Evolutionary conservation across 2,113 vertebrate genomes (phyloP), one percentile per base, ranked within the genome.

Genomic region (Psettodes erumei): DNA sequence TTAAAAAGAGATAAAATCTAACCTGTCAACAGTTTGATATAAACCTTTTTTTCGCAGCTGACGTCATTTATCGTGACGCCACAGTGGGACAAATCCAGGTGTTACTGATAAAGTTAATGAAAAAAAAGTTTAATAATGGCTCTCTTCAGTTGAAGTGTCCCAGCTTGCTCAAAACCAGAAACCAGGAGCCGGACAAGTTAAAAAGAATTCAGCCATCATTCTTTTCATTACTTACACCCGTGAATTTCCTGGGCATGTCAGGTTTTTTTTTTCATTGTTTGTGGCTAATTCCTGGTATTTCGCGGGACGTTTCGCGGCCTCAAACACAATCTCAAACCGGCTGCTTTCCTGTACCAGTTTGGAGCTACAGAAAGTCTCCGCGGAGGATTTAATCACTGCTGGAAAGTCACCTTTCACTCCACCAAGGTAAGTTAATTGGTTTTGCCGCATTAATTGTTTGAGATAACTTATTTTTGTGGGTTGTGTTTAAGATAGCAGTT

Each of bases 1-100:
- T 3, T n/a, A n/a, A 40, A 40, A 10, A 37, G 11, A 7, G 35
- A 10, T 43, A 19, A 3, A 8, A 5, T 42, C 9, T 9, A 16
- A 53, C 19, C 11, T 53, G 51, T 55, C 47, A 69, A 32, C 50
- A 16, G 45, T 47, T n/a, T n/a, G n/a, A n/a, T n/a, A n/a, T n/a
- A n/a, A n/a, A n/a, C n/a, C n/a, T n/a, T n/a, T n/a, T n/a, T n/a
- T n/a, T n/a, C n/a, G n/a, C n/a, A n/a, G n/a, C n/a, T n/a, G n/a
- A n/a, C n/a, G n/a, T n/a, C n/a, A n/a, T n/a, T n/a, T n/a, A n/a
- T n/a, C n/a, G n/a, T n/a, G n/a, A n/a, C n/a, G n/a, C n/a, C n/a
- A n/a, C n/a, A n/a, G n/a, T n/a, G n/a, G n/a, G n/a, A n/a, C n/a
- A n/a, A n/a, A n/a, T n/a, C n/a, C n/a, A n/a, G n/a, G n/a, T n/a